These are phyloP conservation scores for Tragelaphus scriptus DNA, from an alignment of 2,113 vertebrate genomes.

Conservation along the genomic window DNA sequence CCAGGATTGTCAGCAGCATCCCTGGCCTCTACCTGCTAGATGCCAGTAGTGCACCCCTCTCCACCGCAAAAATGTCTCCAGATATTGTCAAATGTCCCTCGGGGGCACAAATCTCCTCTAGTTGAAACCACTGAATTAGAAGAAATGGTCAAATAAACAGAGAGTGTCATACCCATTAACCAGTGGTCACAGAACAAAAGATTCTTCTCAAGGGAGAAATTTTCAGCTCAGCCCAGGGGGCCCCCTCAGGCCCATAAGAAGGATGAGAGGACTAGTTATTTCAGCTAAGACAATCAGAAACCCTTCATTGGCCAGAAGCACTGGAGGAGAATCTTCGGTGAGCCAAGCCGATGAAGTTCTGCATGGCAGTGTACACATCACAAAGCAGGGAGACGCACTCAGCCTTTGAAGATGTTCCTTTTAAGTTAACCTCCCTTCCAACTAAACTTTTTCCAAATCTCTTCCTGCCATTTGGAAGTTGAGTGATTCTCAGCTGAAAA, in stretches of 20 bases:
- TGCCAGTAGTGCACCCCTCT: not conserved
- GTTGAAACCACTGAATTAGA: conserved; percentile 46
- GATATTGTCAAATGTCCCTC: conserved; percentile 20
- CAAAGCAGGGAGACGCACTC: not conserved
- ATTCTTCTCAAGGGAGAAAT: conserved; percentile 16
- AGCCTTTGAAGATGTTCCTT: conserved; percentile 68
- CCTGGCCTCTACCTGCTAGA: not conserved
- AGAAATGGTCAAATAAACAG: conserved; percentile 39
- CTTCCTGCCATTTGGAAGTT: conserved; percentile 66
- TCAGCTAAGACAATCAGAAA: conserved; percentile 16
- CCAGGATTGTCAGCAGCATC: not conserved
- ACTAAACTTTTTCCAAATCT: conserved; percentile 61
- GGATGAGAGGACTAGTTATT: not conserved
- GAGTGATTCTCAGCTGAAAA: conserved; percentile 80
- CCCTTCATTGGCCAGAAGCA: not conserved
- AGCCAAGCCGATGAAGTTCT: not conserved
- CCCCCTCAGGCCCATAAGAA: not conserved
- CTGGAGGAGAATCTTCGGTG: not conserved
- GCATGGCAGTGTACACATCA: not conserved
- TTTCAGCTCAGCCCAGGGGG: not conserved
- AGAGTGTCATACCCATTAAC: conserved; percentile 47
- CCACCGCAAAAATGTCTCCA: not conserved
- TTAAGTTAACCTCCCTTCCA: conserved; percentile 67
- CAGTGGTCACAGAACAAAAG: conserved; percentile 49
- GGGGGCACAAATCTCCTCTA: conserved; percentile 11